These are phyloP conservation scores for Limnephilus auricula DNA, from an alignment of 2,888 invertebrate genomes.

Conservation along the genomic window DNA sequence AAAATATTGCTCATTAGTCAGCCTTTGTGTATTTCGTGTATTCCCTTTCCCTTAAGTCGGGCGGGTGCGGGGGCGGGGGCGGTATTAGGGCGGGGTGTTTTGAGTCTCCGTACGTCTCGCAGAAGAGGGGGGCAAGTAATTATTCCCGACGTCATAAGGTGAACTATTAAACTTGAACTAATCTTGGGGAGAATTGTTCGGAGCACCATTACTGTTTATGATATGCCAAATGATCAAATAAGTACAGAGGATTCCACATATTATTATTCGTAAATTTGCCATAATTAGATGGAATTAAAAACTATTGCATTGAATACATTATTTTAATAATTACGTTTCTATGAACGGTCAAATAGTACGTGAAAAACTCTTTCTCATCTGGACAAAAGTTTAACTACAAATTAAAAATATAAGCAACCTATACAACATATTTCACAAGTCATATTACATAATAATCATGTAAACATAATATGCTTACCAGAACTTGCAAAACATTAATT, in stretches of 20 bases:
- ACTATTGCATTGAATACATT: no score
- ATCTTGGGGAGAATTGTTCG: conserved; percentile 48
- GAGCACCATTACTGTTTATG: conserved; percentile 57
- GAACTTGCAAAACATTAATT: no score
- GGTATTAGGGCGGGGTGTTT: conserved; percentile 9
- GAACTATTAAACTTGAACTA: conserved; percentile 65
- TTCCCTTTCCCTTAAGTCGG: background rate
- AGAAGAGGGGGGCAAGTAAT: conserved; percentile 51
- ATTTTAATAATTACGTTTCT: no score
- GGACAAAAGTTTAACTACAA: background rate
- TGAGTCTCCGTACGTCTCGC: conserved; percentile 13
- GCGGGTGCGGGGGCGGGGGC: conserved; percentile 10
- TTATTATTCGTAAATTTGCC: background rate
- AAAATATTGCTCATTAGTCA: conserved; percentile 66
- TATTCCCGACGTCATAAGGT: conserved; percentile 59
- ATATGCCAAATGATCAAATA: conserved; percentile 28
- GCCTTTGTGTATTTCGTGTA: conserved; percentile 57
- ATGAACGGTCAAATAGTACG: no score
- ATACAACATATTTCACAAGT: no score
- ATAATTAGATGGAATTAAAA: no score
- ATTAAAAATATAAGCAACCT: background rate
- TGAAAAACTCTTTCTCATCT: background rate
- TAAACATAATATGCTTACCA: no score
- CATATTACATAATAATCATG: no score
- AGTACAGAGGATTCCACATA: background rate